Evolutionary conservation across 1,140 invertebrate species (phyloP).

Genomic region (Oppia nitens): DNA sequence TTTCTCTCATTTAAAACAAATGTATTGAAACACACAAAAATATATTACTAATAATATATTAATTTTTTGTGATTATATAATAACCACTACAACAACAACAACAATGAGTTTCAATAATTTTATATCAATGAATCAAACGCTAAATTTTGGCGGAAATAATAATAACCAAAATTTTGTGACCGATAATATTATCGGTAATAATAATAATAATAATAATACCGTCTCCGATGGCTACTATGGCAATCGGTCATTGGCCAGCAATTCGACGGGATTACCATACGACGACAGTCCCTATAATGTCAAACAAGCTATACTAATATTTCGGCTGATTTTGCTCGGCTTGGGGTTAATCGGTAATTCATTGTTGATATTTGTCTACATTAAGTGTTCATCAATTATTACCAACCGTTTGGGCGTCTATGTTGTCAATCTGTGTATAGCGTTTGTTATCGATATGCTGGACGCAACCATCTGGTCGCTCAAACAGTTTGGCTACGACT

Average conservation of each 20-base stretch:
- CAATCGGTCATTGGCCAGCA: not conserved
- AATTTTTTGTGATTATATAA: too few relatives aligned
- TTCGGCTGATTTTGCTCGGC: constrained; percentile 5
- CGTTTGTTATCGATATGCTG: constrained; percentile 1
- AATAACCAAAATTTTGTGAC: too few relatives aligned
- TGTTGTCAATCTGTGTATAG: constrained; percentile 5
- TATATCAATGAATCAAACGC: too few relatives aligned
- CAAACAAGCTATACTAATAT: constrained; percentile 4
- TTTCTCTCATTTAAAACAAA: too few relatives aligned
- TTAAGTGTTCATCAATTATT: constrained; percentile 5
- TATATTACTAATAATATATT: too few relatives aligned
- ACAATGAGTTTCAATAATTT: too few relatives aligned
- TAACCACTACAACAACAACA: too few relatives aligned
- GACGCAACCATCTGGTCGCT: constrained; percentile 1
- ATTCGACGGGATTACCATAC: constrained; percentile 1
- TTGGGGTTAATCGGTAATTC: constrained; percentile 1
- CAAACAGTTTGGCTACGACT: constrained; percentile 3
- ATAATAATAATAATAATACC: too few relatives aligned
- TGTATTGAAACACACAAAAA: too few relatives aligned
- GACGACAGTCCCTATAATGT: constrained; percentile 1
- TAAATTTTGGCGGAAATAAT: too few relatives aligned
- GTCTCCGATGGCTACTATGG: too few relatives aligned
- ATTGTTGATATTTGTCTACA: constrained; percentile 3
- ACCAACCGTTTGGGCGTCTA: constrained; percentile 6
- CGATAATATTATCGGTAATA: too few relatives aligned